These are phyloP conservation scores for Sitobion miscanthi DNA, from an alignment of 1,140 invertebrate species.

Conservation along the genomic window DNA sequence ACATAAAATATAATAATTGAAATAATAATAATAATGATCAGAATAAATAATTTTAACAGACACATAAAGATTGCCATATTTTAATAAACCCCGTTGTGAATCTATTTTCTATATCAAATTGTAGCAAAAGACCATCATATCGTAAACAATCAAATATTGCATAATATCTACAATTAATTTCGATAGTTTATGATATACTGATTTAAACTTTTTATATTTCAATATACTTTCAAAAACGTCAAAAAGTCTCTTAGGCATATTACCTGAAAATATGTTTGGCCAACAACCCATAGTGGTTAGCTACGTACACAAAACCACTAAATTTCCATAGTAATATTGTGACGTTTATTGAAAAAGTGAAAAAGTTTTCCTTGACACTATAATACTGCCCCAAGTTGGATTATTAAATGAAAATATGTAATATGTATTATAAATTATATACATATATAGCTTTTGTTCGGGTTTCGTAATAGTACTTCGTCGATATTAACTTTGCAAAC, in stretches of 20 bases:
- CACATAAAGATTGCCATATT: neutral
- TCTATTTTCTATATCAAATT: neutral
- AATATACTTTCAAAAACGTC: constrained; percentile 1
- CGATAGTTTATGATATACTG: neutral
- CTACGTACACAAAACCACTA: neutral
- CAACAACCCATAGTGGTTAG: neutral
- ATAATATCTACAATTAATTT: neutral
- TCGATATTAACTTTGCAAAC: constrained; percentile 28
- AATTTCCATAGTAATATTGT: constrained; percentile 7
- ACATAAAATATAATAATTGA: neutral
- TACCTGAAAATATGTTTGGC: neutral
- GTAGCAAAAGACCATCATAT: neutral
- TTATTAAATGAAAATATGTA: constrained; percentile 33
- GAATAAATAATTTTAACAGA: neutral
- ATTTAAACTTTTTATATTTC: neutral
- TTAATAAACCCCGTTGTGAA: neutral
- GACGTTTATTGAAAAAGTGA: constrained; percentile 44
- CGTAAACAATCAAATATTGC: neutral
- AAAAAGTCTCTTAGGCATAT: neutral
- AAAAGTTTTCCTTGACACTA: constrained; percentile 21
- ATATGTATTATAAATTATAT: neutral
- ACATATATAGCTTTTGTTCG: neutral
- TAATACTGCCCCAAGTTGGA: neutral
- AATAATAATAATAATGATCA: neutral
- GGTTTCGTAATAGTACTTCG: neutral